A percentile compares a stretch with the other conserved stretches of the same genome.
Evolutionary conservation across 1,140 invertebrate genomes (phyloP).

Genomic region (Trypoxylus dichotomus): DNA sequence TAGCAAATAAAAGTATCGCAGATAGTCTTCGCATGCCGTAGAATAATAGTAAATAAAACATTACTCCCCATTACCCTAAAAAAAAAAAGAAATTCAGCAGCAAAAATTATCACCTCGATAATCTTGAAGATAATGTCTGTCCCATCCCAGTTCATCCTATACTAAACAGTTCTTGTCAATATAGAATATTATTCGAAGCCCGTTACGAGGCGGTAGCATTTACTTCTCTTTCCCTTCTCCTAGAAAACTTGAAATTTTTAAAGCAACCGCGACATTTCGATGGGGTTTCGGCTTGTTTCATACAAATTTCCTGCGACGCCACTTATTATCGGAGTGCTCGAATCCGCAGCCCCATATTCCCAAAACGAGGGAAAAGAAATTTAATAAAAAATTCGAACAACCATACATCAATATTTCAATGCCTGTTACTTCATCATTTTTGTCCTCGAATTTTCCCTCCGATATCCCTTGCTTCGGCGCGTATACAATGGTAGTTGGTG

Average conservation of each 20-base stretch:
- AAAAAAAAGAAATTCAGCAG: not conserved
- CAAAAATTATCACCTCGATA: not conserved
- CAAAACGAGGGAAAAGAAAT: not conserved
- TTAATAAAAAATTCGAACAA: slow-evolving; percentile 4
- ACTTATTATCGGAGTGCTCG: not conserved
- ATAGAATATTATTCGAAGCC: not conserved
- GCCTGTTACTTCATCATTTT: not conserved
- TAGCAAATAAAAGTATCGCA: no score
- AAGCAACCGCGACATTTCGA: not conserved
- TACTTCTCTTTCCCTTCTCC: not conserved
- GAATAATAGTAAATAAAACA: no score
- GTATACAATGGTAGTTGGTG: no score
- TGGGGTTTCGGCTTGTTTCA: not conserved
- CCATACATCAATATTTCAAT: not conserved
- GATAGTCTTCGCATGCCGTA: no score
- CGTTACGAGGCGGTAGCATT: not conserved
- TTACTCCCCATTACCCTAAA: not conserved
- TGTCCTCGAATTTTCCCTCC: not conserved
- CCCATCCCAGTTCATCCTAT: not conserved
- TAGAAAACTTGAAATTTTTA: not conserved
- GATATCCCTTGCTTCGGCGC: not conserved
- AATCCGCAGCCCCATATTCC: not conserved
- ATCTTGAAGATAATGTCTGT: not conserved
- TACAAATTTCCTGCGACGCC: not conserved
- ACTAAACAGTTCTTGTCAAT: not conserved